These are phyloP conservation scores for Drosophila mayaguana DNA, from an alignment of 2,888 invertebrate species.

Conservation along the genomic window DNA sequence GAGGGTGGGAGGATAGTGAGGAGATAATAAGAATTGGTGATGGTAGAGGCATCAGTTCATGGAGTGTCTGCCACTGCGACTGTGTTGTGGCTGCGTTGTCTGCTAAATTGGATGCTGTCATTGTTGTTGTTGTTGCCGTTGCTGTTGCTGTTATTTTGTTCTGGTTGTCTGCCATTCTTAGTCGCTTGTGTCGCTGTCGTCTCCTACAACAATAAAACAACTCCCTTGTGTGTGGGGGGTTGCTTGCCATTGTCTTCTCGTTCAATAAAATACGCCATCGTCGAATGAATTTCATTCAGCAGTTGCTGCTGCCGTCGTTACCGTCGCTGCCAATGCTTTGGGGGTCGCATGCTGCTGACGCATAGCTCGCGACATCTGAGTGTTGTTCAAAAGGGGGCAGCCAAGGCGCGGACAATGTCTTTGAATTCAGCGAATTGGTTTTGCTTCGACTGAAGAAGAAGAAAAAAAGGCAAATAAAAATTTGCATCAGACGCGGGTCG, in stretches of 20 bases:
- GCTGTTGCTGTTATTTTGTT: conserved; percentile 16
- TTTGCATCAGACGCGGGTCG: conserved; percentile 44
- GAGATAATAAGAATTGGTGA: conserved; percentile 13
- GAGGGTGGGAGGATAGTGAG: conserved; percentile 4
- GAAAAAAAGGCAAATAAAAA: conserved; percentile 28
- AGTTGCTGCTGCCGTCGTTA: conserved; percentile 24
- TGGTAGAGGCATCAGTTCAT: conserved; percentile 24
- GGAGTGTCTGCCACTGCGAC: conserved; percentile 39
- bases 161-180: conserved; percentile 40
- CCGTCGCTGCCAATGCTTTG: conserved; percentile 43
- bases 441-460: conserved; percentile 11
- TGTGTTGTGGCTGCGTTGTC: conserved; percentile 27
- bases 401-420: conserved; percentile 22
- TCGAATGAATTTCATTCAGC: conserved; percentile 64
- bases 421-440: conserved; percentile 54
- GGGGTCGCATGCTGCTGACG: conserved; percentile 61
- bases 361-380: conserved; percentile 39
- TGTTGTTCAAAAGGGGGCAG: conserved; percentile 1
- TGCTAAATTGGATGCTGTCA: conserved; percentile 73
- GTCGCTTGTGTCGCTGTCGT: conserved; percentile 26
- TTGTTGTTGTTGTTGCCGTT: conserved; percentile 19
- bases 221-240: conserved; percentile 59
- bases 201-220: conserved; percentile 57
- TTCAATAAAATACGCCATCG: conserved; percentile 68
- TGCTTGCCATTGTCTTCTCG: conserved; percentile 63